These are phyloP conservation scores for Drusus annulatus DNA, from an alignment of 1,140 invertebrate genomes.

Conservation along the genomic window DNA sequence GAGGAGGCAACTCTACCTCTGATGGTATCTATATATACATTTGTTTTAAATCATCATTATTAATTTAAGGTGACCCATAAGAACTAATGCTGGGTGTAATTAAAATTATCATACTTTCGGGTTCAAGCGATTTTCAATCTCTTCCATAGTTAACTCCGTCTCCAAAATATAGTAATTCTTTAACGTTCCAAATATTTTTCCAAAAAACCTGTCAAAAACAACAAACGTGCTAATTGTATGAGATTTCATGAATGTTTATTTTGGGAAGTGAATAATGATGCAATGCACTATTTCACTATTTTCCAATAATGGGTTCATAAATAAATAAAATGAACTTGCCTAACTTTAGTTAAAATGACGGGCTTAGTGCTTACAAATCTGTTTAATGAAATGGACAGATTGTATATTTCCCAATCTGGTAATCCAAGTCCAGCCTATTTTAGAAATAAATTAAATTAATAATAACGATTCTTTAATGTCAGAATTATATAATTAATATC, in stretches of 20 bases:
- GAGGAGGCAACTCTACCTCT: conserved; percentile 13
- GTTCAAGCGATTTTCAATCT: conserved; percentile 37
- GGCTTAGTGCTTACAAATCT: conserved; percentile 42
- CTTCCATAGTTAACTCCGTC: conserved; percentile 40
- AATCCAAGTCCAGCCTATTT: conserved; percentile 41
- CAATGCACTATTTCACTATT: not conserved
- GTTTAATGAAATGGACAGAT: conserved; percentile 24
- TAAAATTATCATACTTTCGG: conserved; percentile 17
- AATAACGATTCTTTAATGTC: not conserved
- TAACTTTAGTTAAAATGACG: conserved; percentile 30
- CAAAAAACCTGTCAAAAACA: conserved; percentile 42
- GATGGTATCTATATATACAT: conserved; percentile 6
- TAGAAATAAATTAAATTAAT: conserved; percentile 12
- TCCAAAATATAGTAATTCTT: conserved; percentile 44
- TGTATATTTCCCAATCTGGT: conserved; percentile 38
- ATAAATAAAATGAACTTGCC: conserved; percentile 5
- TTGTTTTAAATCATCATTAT: not conserved
- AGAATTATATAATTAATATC: not conserved
- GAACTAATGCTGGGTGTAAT: too few relatives aligned
- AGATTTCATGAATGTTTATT: not conserved
- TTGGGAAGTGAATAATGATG: not conserved
- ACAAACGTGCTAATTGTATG: not conserved
- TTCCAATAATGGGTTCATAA: not conserved
- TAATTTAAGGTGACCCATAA: too few relatives aligned
- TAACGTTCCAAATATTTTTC: conserved; percentile 42